Percentiles rank a stretch among this genome's conserved stretches.
Conservation (phyloP, 2,797 vertebrate species). For the Coregonus sp. region DNA sequence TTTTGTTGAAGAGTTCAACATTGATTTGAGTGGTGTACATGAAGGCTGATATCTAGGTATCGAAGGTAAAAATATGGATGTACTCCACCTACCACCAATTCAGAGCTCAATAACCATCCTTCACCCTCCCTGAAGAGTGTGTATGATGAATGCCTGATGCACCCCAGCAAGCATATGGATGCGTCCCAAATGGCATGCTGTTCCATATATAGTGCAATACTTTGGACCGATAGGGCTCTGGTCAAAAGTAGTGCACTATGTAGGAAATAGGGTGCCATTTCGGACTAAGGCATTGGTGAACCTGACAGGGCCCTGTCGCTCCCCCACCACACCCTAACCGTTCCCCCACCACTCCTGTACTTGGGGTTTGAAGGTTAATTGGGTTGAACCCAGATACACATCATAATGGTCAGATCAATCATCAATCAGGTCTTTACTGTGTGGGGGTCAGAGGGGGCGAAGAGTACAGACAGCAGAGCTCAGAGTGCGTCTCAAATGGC, state of each 20-base stretch:
- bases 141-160: background rate
- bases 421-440: background rate
- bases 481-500: background rate
- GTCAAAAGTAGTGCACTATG: background rate
- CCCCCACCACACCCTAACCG: slow-evolving; percentile 4
- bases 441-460: background rate
- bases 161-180: background rate
- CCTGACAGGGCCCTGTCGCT: slow-evolving; percentile 15
- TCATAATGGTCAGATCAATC: too few relatives aligned
- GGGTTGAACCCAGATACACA: slow-evolving; percentile 2
- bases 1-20: too few relatives aligned
- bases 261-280: background rate
- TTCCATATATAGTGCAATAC: background rate
- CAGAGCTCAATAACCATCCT: too few relatives aligned
- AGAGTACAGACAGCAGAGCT: background rate
- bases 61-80: too few relatives aligned
- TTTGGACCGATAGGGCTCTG: background rate
- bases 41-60: too few relatives aligned
- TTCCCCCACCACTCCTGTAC: background rate
- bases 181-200: background rate
- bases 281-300: background rate
- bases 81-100: too few relatives aligned
- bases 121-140: too few relatives aligned
- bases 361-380: slow-evolving; percentile 52
- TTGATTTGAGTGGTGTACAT: too few relatives aligned